These are phyloP conservation scores for Antennarius maculatus DNA, from an alignment of 2,797 vertebrate species.

Conservation along the genomic window DNA sequence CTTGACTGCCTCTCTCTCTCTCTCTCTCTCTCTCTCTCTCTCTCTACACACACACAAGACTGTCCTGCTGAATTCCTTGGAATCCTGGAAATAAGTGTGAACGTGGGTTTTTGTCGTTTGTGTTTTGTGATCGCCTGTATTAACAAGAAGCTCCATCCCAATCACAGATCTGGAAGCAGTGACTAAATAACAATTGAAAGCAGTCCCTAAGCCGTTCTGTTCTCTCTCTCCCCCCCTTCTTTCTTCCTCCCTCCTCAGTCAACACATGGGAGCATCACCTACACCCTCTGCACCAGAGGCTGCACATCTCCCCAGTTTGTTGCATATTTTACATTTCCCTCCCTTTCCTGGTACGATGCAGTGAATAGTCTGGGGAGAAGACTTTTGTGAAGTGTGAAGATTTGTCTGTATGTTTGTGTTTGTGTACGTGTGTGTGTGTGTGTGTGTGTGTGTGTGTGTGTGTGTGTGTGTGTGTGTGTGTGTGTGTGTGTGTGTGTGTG, in stretches of 20 bases:
- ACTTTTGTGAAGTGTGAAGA: constrained; percentile 61
- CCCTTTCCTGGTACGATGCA: constrained; percentile 70
- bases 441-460: constrained; percentile 7
- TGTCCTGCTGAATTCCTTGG: constrained; percentile 32
- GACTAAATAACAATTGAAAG: constrained; percentile 72
- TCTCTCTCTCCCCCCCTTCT: constrained; percentile 28
- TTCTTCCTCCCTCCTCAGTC: constrained; percentile 52
- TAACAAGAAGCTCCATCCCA: constrained; percentile 58
- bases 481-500: constrained; percentile 10
- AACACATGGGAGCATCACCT: constrained; percentile 73
- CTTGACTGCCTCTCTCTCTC: constrained; percentile 11
- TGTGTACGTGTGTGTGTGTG: neutral
- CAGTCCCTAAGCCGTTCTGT: constrained; percentile 57
- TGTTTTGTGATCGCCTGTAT: constrained; percentile 38
- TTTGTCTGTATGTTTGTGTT: constrained; percentile 27
- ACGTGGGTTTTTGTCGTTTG: constrained; percentile 39
- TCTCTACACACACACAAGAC: constrained; percentile 21
- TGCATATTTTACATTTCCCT: constrained; percentile 73
- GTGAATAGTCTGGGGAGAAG: constrained; percentile 70
- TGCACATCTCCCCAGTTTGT: constrained; percentile 67
- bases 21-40: too few species aligned
- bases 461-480: neutral
- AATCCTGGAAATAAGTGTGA: constrained; percentile 21
- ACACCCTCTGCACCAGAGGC: constrained; percentile 58
- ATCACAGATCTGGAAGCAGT: constrained; percentile 71